These are phyloP conservation scores for Mesorhabditis sp. DNA, from an alignment of 2,888 invertebrate species.

Conservation along the genomic window DNA sequence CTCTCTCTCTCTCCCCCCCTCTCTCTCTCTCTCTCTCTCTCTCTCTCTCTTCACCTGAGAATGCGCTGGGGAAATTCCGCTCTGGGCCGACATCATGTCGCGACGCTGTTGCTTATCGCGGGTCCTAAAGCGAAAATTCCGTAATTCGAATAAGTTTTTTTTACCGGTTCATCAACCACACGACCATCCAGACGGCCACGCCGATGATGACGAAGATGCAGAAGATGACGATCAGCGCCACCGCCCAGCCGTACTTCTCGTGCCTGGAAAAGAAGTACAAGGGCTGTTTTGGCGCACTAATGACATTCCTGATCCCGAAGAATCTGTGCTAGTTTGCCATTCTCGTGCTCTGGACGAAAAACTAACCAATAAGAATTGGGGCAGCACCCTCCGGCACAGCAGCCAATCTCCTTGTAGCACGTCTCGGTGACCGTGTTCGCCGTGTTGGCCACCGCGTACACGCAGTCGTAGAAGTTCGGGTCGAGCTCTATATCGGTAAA, in stretches of 20 bases:
- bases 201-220: slow-evolving; percentile 36
- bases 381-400: slow-evolving; percentile 40
- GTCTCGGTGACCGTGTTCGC: slow-evolving; percentile 34
- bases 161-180: slow-evolving; percentile 41
- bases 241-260: slow-evolving; percentile 41
- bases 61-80: slow-evolving; percentile 28
- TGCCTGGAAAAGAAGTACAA: slow-evolving; percentile 23
- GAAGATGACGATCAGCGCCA: slow-evolving; percentile 44
- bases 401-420: slow-evolving; percentile 46
- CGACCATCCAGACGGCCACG: slow-evolving; percentile 32
- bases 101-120: slow-evolving; percentile 2
- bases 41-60: slow-evolving; percentile 24
- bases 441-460: slow-evolving; percentile 37
- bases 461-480: slow-evolving; percentile 43
- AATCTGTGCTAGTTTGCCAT: too few relatives aligned
- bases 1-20: neutral
- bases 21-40: slow-evolving; percentile 1
- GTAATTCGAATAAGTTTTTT: slow-evolving; percentile 20
- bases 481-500: slow-evolving; percentile 30
- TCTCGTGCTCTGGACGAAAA: too few relatives aligned
- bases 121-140: neutral
- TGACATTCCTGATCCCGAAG: too few relatives aligned
- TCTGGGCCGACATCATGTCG: slow-evolving; percentile 4
- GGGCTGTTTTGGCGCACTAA: too few relatives aligned
- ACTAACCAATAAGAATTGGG: slow-evolving; percentile 32